Evolutionary conservation across 2,888 invertebrate genomes (phyloP).

Genomic region (Heliconius cydno): DNA sequence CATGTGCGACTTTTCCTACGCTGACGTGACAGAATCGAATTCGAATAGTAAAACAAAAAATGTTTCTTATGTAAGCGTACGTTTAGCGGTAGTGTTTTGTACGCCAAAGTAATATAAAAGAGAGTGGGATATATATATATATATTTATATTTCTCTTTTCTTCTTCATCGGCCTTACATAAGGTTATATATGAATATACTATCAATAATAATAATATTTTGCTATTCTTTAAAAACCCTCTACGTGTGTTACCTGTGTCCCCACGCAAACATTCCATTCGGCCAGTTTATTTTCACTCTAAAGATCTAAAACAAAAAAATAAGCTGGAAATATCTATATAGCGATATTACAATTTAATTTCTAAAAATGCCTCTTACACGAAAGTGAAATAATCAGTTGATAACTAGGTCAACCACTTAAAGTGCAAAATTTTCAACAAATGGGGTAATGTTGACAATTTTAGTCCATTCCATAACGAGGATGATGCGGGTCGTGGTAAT

Average conservation of each 20-base stretch:
- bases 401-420: slow-evolving; percentile 35
- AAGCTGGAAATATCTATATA: not conserved
- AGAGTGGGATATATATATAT: not conserved
- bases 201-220: too few species aligned
- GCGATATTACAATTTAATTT: not conserved
- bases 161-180: not conserved
- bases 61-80: not conserved
- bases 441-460: slow-evolving; percentile 43
- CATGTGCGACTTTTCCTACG: slow-evolving; percentile 28
- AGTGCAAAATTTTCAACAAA: slow-evolving; percentile 36
- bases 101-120: not conserved
- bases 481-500: slow-evolving; percentile 63
- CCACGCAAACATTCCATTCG: too few species aligned
- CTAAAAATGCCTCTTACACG: not conserved
- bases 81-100: not conserved
- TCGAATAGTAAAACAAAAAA: slow-evolving; percentile 15
- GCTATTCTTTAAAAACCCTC: too few species aligned
- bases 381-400: slow-evolving; percentile 13
- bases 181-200: not conserved
- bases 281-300: too few species aligned
- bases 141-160: not conserved
- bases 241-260: too few species aligned
- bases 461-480: slow-evolving; percentile 48
- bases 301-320: too few species aligned
- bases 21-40: slow-evolving; percentile 21